These are phyloP conservation scores for Plagodis dolabraria DNA, from an alignment of 2,888 invertebrate species.

Conservation along the genomic window DNA sequence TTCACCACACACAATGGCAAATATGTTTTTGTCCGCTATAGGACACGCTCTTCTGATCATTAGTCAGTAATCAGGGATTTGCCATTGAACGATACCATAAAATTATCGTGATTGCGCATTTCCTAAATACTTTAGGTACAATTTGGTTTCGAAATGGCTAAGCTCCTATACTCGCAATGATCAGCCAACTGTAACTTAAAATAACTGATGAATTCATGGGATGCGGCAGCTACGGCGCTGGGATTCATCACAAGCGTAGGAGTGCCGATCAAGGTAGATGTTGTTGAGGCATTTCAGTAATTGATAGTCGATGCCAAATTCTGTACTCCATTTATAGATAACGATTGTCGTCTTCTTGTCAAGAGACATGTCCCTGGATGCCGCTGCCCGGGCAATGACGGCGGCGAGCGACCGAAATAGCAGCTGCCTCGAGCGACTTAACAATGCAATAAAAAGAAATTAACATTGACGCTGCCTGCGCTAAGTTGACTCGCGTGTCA, in stretches of 20 bases:
- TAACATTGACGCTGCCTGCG: constrained; percentile 78
- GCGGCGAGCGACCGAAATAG: constrained; percentile 78
- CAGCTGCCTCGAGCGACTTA: constrained; percentile 76
- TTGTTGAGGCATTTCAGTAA: constrained; percentile 46
- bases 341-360: constrained; percentile 80
- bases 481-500: constrained; percentile 82
- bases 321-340: constrained; percentile 78
- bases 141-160: constrained; percentile 42
- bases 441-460: constrained; percentile 85
- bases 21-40: constrained; percentile 56
- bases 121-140: constrained; percentile 59
- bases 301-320: constrained; percentile 61
- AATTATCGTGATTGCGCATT: constrained; percentile 62
- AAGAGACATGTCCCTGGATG: constrained; percentile 74
- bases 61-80: constrained; percentile 69
- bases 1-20: constrained; percentile 75
- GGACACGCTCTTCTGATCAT: constrained; percentile 75
- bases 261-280: constrained; percentile 42
- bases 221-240: constrained; percentile 26
- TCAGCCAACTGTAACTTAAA: constrained; percentile 34
- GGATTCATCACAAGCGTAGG: constrained; percentile 38
- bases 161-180: constrained; percentile 10
- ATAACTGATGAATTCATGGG: constrained; percentile 20
- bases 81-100: constrained; percentile 44
- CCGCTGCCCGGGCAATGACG: constrained; percentile 67